These are phyloP conservation scores for Brachylomia viminalis DNA, from an alignment of 2,888 invertebrate species.

Conservation along the genomic window DNA sequence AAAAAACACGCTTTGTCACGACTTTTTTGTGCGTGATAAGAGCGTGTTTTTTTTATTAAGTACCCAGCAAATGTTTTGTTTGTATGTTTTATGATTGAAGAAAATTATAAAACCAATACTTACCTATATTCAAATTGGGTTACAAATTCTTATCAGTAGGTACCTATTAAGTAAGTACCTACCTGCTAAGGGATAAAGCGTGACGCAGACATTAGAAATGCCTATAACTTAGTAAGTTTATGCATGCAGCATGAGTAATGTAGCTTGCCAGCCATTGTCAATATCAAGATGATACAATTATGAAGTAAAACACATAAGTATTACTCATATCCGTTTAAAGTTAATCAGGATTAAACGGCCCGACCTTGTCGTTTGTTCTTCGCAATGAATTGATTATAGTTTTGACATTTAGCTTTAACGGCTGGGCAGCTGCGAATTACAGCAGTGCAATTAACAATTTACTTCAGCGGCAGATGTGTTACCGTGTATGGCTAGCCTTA, in stretches of 20 bases:
- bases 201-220: constrained; percentile 33
- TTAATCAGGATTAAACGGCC: constrained; percentile 72
- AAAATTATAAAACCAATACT: not conserved
- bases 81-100: not conserved
- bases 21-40: no score
- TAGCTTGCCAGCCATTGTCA: constrained; percentile 32
- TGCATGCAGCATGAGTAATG: constrained; percentile 42
- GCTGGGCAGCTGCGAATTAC: constrained; percentile 84
- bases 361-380: constrained; percentile 76
- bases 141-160: constrained; percentile 1
- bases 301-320: constrained; percentile 52
- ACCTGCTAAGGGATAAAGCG: not conserved
- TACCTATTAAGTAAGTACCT: constrained; percentile 1
- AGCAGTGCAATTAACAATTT: constrained; percentile 78
- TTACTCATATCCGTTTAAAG: constrained; percentile 68
- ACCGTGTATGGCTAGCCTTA: constrained; percentile 74
- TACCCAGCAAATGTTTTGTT: not conserved
- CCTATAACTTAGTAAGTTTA: constrained; percentile 22
- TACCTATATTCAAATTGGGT: not conserved
- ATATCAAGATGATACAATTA: constrained; percentile 55
- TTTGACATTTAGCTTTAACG: constrained; percentile 87
- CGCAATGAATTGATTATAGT: constrained; percentile 81
- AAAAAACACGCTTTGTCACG: no score
- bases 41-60: no score
- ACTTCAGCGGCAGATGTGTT: constrained; percentile 82